Evolutionary conservation across 2,113 vertebrate genomes (phyloP), one percentile per base, ranked within the genome.

Genomic region (Bubo scandiacus): DNA sequence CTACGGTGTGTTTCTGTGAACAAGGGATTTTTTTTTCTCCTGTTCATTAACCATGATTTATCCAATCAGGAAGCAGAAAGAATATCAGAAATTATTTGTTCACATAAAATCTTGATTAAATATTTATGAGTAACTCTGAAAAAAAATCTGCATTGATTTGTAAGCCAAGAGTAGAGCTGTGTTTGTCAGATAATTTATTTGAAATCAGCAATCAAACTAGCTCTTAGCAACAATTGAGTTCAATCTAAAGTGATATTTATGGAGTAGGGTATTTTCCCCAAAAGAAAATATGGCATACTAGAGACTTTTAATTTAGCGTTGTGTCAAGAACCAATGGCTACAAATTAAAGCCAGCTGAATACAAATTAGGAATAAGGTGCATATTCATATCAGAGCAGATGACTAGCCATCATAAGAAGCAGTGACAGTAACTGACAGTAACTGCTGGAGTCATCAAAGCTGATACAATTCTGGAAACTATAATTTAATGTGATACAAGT

Each of bases 31-130:
- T 58, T 58, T 59, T 57, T 61, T 17, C 15, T 71, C 21, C 19
- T 90, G 36, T 51, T 90, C 57, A 55, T 94, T 93, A 88, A 43
- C 61, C 7, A 12, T 86, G 26, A 36, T 81, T 93, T 90, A 21
- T 81, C 90, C 82, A 84, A 59, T 95, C 59, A 74, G 42, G 47
- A 70, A 93, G 23, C 63, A 66, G 43, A 68, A 45, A 79, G 57
- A 87, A 73, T 70, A 87, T 75, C 54, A 92, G 68, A 91, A 94
- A 83, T 89, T 40, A 89, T 57, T 91, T 85, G 27, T 68, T 92
- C 83, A 45, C 25, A 17, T 82, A 62, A 84, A 66, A 57, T 58
- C n/a, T 58, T 65, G 26, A 84, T 36, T 63, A 65, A 88, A 67
- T 96, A 90, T 82, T 84, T 95, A 88, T 63, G 54, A 91, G 29